Conservation (phyloP, 2,113 vertebrate genomes). For the Ellobius talpinus region DNA sequence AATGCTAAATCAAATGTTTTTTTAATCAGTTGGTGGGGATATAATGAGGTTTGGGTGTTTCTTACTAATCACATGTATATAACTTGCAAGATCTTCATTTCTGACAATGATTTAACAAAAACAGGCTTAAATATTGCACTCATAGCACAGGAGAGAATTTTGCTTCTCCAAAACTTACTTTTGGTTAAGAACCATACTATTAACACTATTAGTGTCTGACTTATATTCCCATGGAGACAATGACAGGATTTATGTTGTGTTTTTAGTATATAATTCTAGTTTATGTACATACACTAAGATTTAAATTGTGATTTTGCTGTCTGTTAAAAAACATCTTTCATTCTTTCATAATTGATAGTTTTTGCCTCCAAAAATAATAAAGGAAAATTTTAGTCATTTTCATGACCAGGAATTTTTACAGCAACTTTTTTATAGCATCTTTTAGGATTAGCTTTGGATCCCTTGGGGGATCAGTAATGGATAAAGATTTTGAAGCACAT, state of each 20-base stretch:
- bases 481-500: constrained; percentile 65
- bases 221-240: constrained; percentile 48
- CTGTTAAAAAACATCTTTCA: constrained; percentile 40
- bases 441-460: constrained; percentile 66
- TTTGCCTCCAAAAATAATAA: constrained; percentile 47
- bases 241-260: background rate
- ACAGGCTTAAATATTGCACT: constrained; percentile 26
- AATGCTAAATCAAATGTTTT: constrained; percentile 59
- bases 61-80: constrained; percentile 4
- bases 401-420: constrained; percentile 6
- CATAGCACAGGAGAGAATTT: constrained; percentile 29
- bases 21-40: constrained; percentile 31
- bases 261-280: constrained; percentile 36
- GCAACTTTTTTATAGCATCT: constrained; percentile 30
- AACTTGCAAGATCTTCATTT: constrained; percentile 53
- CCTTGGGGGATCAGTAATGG: constrained; percentile 25
- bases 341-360: constrained; percentile 40
- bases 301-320: constrained; percentile 58
- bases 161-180: constrained; percentile 50
- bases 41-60: constrained; percentile 34
- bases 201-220: constrained; percentile 4
- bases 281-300: background rate
- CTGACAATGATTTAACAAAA: constrained; percentile 54
- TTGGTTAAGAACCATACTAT: background rate
- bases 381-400: constrained; percentile 44